A percentile compares a stretch with the other conserved stretches of the same genome.
Conservation (phyloP, 2,797 vertebrate species). For the Otolemur crassicaudatus region DNA sequence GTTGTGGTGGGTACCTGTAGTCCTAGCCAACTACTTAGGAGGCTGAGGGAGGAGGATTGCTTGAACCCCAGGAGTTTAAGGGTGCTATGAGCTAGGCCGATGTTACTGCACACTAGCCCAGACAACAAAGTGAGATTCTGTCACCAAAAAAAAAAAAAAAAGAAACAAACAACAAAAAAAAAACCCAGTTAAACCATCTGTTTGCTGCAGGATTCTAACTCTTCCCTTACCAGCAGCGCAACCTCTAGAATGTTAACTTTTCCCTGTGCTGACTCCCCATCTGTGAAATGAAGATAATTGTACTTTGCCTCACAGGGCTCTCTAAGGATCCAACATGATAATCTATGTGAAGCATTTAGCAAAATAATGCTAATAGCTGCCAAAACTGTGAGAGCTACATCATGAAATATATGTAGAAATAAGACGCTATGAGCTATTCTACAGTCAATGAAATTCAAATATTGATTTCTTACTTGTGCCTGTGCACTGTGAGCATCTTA, state of each 20-base stretch:
- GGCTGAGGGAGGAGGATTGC: too few species aligned
- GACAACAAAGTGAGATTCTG: too few species aligned
- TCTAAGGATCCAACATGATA: not conserved
- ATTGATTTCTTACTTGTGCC: not conserved
- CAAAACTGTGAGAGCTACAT: not conserved
- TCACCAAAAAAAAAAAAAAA: too few species aligned
- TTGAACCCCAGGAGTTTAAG: too few species aligned
- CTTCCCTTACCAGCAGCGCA: not conserved
- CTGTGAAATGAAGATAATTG: not conserved
- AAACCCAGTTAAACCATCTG: not conserved
- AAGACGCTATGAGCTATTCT: not conserved
- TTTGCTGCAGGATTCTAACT: not conserved
- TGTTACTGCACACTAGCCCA: too few species aligned
- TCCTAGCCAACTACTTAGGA: too few species aligned
- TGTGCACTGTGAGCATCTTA: not conserved
- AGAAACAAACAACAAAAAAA: too few species aligned
- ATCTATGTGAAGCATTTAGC: not conserved
- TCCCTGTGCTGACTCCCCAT: not conserved
- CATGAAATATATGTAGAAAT: not conserved
- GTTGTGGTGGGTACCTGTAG: too few species aligned
- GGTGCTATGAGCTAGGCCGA: too few species aligned
- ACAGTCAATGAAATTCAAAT: not conserved
- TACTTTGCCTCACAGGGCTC: not conserved
- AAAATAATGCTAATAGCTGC: not conserved
- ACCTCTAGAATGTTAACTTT: not conserved